Percentiles rank a stretch among this genome's conserved stretches.
phyloP scores from a whole-genome alignment of 2,888 invertebrate genomes.

The Atrina japonica region DNA sequence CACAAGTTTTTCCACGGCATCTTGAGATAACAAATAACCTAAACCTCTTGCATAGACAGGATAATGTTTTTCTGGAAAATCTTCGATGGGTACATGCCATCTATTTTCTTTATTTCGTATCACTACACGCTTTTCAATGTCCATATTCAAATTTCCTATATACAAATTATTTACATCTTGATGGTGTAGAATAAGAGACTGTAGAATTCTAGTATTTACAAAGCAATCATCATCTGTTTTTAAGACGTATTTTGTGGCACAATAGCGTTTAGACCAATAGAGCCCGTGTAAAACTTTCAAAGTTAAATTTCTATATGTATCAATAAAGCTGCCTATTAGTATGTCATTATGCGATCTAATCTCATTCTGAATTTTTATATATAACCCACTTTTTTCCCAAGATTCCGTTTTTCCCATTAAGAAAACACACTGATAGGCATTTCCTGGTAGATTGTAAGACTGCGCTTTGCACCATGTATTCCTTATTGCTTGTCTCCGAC shows the following conservation, averaged over 20 bases:
- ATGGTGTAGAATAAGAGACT: conserved; percentile 57
- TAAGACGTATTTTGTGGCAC: conserved; percentile 66
- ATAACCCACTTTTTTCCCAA: conserved; percentile 1
- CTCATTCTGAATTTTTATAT: conserved; percentile 49
- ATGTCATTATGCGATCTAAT: conserved; percentile 63
- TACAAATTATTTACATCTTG: conserved; percentile 63
- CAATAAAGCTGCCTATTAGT: conserved; percentile 73
- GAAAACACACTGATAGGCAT: conserved; percentile 73
- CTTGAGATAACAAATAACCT: conserved; percentile 76
- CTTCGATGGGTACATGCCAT: conserved; percentile 73
- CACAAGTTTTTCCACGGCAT: conserved; percentile 67
- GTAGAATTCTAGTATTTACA: conserved; percentile 69
- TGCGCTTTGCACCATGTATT: conserved; percentile 68
- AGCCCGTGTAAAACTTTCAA: conserved; percentile 75
- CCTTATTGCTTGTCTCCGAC: conserved; percentile 65
- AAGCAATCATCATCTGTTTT: conserved; percentile 79
- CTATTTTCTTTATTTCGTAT: conserved; percentile 69
- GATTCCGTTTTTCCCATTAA: conserved; percentile 61
- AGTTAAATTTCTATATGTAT: conserved; percentile 77
- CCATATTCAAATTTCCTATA: conserved; percentile 71
- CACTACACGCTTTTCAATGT: conserved; percentile 61
- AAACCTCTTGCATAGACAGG: conserved; percentile 78
- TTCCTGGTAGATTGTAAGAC: conserved; percentile 45
- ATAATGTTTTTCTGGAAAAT: conserved; percentile 67
- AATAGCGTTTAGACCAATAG: conserved; percentile 64